phyloP scores from a whole-genome alignment of 2,888 invertebrate genomes.

The Pecten maximus region DNA sequence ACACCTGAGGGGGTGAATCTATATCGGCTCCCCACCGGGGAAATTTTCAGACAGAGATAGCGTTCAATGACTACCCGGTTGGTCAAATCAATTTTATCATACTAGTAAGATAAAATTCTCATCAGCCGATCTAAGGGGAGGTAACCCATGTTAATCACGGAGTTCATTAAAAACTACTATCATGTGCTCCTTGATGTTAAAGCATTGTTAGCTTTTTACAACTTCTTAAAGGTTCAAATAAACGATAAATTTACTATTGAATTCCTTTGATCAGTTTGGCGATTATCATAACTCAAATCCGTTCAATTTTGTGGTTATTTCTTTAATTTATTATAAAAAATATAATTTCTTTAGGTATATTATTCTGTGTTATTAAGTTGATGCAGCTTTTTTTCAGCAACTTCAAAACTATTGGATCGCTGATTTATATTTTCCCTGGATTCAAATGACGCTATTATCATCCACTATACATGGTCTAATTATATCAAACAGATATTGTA shows the following conservation, averaged over 20 bases:
- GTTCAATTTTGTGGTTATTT: background rate
- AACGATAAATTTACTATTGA: background rate
- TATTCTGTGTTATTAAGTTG: background rate
- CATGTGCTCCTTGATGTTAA: background rate
- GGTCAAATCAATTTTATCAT: background rate
- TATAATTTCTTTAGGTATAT: background rate
- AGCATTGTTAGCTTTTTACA: background rate
- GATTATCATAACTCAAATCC: background rate
- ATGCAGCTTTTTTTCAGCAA: background rate
- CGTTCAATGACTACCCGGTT: background rate
- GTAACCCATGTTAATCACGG: background rate
- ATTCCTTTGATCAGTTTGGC: background rate
- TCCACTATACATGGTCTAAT: background rate
- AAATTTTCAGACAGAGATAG: background rate
- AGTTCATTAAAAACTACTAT: background rate
- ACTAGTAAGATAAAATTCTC: background rate
- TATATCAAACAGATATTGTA: slow-evolving; percentile 4
- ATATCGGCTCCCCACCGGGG: background rate
- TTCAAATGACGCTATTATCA: background rate
- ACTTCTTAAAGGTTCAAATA: background rate
- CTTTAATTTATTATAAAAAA: background rate
- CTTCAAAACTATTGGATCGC: background rate
- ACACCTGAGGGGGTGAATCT: background rate
- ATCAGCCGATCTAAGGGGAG: background rate
- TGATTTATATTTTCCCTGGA: slow-evolving; percentile 17